phyloP scores from a whole-genome alignment of 2,888 invertebrate species.

The Ametastegia equiseti region DNA sequence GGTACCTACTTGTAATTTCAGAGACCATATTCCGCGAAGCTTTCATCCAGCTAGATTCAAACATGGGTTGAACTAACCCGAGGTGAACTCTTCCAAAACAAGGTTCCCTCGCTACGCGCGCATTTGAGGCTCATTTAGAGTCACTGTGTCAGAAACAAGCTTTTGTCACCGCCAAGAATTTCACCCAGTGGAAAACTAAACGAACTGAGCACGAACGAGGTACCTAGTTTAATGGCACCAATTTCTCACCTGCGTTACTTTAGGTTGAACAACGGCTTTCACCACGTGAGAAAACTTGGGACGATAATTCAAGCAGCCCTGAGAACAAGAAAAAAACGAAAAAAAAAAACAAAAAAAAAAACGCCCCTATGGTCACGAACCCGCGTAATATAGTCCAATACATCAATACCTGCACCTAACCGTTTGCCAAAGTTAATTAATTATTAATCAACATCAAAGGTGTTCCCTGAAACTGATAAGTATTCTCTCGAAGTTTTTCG shows the following conservation, averaged over 20 bases:
- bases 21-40: slow-evolving; percentile 13
- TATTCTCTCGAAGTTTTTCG: too few species aligned
- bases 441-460: neutral
- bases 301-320: neutral
- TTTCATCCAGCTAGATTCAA: neutral
- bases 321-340: neutral
- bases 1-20: slow-evolving; percentile 23
- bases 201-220: neutral
- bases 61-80: slow-evolving; percentile 19
- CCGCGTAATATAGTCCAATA: neutral
- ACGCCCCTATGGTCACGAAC: neutral
- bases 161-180: neutral
- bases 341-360: neutral
- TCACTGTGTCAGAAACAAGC: slow-evolving; percentile 34
- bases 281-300: neutral
- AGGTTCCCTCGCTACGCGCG: slow-evolving; percentile 17
- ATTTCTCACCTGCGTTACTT: neutral
- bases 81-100: slow-evolving; percentile 9
- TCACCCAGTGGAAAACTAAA: neutral
- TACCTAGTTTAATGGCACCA: neutral
- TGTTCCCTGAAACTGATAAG: too few species aligned
- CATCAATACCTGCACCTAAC: neutral
- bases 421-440: neutral
- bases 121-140: slow-evolving; percentile 32
- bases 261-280: neutral